A percentile compares a stretch with the other conserved stretches of the same genome.
Evolutionary conservation across 2,113 vertebrate species (phyloP).

Genomic region (Delphinus delphis): DNA sequence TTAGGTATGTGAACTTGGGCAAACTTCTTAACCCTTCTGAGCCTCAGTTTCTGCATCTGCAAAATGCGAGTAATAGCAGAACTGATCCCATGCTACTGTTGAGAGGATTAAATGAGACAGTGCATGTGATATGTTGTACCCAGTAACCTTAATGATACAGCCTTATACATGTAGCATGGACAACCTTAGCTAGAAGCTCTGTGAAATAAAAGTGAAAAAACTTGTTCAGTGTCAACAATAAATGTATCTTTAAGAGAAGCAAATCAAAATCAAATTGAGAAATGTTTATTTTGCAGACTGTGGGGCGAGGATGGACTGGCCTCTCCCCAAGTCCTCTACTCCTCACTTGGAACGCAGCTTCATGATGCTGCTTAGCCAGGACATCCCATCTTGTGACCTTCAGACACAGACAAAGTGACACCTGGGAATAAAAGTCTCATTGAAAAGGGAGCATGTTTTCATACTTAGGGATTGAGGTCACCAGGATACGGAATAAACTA

Average conservation of each 20-base stretch:
- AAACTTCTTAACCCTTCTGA: background rate
- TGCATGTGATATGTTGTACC: background rate
- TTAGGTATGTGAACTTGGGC: background rate
- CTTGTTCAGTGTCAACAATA: background rate
- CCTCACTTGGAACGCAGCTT: background rate
- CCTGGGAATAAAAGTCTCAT: background rate
- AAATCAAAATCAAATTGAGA: slow-evolving; percentile 56
- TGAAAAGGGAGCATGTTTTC: slow-evolving; percentile 13
- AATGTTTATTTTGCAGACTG: slow-evolving; percentile 63
- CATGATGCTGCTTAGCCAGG: slow-evolving; percentile 52
- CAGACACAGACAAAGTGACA: slow-evolving; percentile 7
- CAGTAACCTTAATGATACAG: background rate
- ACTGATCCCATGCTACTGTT: background rate
- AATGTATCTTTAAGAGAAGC: background rate
- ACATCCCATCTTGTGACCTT: background rate
- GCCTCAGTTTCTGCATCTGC: background rate
- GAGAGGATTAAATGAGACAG: background rate
- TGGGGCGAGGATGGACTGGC: background rate
- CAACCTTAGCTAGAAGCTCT: background rate
- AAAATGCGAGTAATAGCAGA: background rate
- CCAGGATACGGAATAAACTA: background rate
- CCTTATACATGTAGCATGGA: background rate
- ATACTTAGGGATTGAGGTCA: background rate
- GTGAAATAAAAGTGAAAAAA: background rate
- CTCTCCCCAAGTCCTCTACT: background rate